A percentile compares a stretch with the other conserved stretches of the same genome.
These are phyloP conservation scores for Sebastes hubbsi DNA, from an alignment of 2,797 vertebrate genomes.

Conservation along the genomic window DNA sequence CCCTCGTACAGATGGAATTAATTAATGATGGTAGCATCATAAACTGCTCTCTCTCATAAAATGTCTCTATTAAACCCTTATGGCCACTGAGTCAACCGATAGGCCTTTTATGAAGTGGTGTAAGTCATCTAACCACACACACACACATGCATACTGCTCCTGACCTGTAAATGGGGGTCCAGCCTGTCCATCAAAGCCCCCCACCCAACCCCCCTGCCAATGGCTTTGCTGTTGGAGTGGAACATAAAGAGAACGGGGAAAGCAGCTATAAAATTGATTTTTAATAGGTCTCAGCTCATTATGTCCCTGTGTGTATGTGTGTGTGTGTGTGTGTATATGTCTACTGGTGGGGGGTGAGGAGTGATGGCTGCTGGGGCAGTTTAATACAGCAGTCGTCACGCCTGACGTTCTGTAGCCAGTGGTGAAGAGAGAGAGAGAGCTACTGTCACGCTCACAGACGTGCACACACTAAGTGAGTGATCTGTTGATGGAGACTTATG, in stretches of 20 bases:
- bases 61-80: too few species aligned
- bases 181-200: conserved; percentile 33
- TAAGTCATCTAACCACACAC: not conserved
- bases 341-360: not conserved
- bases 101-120: not conserved
- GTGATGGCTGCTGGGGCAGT: not conserved
- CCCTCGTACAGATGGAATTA: too few species aligned
- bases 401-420: conserved; percentile 12
- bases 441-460: conserved; percentile 8
- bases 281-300: conserved; percentile 76
- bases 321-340: not conserved
- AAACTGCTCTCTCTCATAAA: too few species aligned
- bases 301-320: conserved; percentile 26
- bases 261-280: conserved; percentile 76
- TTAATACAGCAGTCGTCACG: conserved; percentile 34
- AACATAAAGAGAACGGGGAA: conserved; percentile 66
- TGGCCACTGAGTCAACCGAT: not conserved
- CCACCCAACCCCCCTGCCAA: conserved; percentile 3
- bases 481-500: conserved; percentile 1
- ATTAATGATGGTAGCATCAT: not conserved
- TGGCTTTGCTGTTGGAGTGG: conserved; percentile 66
- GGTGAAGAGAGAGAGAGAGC: not conserved
- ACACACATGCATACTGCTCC: not conserved
- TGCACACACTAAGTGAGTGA: not conserved
- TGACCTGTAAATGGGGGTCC: conserved; percentile 42